Base-by-base conservation (phyloP, 2,888 invertebrate genomes). In the Lasiommata megera region DNA sequence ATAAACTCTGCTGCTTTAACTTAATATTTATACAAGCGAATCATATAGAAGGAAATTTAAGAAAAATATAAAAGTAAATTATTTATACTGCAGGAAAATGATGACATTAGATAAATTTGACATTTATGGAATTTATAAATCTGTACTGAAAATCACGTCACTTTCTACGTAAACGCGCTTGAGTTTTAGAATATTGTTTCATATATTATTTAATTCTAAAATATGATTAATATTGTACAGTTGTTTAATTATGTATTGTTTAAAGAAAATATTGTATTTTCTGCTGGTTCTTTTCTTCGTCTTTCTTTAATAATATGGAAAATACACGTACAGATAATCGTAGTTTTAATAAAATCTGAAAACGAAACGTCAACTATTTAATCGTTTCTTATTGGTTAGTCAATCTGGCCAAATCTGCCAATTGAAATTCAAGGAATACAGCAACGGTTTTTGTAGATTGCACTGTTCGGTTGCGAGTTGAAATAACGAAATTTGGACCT, bases 371-470 rank as follows among this genome's bases (percentile, higher is more conserved):
- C 81, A 76, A 71, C 74, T 62, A 48, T 48, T 31, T 58, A 61
- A 46, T 44, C 58, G 61, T 68, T 66, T 70, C 58, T 52, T 57
- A 82, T 87, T 85, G 84, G 88, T 61, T 67, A 56, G 60, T 66
- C 56, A 12, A 41, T 46, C 41, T 57, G 64, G 86, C 85, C 85
- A 84, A 14, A 40, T 47, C 41, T 56, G 65, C 87, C 85, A 86
- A 84, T 86, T 70, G 70, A 74, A 77, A 75, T 79, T 80, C 64
- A 78, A 82, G 77, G 73, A 70, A 72, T 66, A 46, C 17, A 63
- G 66, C 81, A 89, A 89, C 89, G 89, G 89, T 88, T 89, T 88
- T 87, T 81, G 76, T 78, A 82, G 76, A 79, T 80, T 80, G 73
- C 72, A 74, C 73, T 74, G 78, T 85, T 84, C 80, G 78, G 85